Evolutionary conservation across 2,113 vertebrate genomes (phyloP), one percentile per base, ranked within the genome.

Genomic region (Phalacrocorax brasilianus): DNA sequence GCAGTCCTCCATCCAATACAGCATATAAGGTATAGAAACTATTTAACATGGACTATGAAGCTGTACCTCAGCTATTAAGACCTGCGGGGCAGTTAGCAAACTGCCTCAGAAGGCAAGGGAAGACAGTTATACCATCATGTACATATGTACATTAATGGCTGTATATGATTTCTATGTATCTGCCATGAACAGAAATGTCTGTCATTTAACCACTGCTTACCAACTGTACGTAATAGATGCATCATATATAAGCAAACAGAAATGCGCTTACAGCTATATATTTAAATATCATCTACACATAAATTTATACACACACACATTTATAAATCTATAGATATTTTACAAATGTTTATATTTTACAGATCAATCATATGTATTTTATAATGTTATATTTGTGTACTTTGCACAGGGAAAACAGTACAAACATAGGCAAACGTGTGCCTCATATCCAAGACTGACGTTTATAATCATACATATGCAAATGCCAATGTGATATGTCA

Each of bases 211-310:
- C 21, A 38, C 6, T 15, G 11, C 5, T 40, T 62, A 30, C 27
- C 38, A 72, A 15, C 4, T 1, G 0, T 10, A 56, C 10, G 7
- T 8, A 56, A 61, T 4, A 74, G 13, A 19, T 23, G 4, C 30
- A 30, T 8, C 26, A n/a, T 30, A n/a, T 17, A 32, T 5, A 62
- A 67, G 19, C 4, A 79, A 59, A 26, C 2, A 63, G 56, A 45
- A 55, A 27, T 24, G 9, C 32, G 9, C 21, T 22, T 63, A 17
- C 14, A 59, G 7, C 15, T 59, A 6, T 45, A 8, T 19, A 32
- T 40, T 88, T 66, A 70, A 53, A 21, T 27, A 50, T 8, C 21
- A 70, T 4, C 26, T 47, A 4, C 15, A 26, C 8, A 12, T 56
- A 45, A 20, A 77, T n/a, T 28, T 3, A 2, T 35, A 18, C 26